phyloP scores from a whole-genome alignment of 2,113 vertebrate genomes.

The Chloropsis hardwickii region DNA sequence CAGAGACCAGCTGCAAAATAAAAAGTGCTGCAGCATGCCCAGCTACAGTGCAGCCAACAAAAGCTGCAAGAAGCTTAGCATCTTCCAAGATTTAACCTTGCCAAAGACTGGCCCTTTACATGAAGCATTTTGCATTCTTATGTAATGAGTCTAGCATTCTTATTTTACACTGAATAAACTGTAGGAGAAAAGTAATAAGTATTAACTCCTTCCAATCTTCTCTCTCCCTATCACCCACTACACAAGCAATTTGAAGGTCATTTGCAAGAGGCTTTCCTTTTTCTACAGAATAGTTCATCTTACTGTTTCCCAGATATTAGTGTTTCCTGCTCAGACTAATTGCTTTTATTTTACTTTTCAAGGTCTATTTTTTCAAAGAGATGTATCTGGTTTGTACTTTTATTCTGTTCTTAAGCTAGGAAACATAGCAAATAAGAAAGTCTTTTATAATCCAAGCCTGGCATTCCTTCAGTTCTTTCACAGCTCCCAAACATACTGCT shows the following conservation, averaged over 20 bases:
- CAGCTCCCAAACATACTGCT: background rate
- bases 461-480: background rate
- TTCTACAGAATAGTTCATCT: background rate
- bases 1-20: background rate
- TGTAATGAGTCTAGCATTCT: background rate
- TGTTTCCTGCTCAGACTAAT: background rate
- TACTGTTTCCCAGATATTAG: background rate
- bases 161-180: background rate
- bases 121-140: background rate
- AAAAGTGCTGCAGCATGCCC: background rate
- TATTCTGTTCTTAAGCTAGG: slow-evolving; percentile 2
- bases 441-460: background rate
- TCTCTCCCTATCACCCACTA: background rate
- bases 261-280: background rate
- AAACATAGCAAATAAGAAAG: background rate
- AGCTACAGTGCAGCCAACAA: background rate
- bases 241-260: background rate
- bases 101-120: background rate
- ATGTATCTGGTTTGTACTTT: background rate
- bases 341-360: background rate
- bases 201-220: background rate
- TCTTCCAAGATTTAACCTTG: background rate
- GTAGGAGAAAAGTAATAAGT: background rate
- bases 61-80: background rate
- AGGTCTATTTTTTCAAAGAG: background rate